Evolutionary conservation across 2,113 vertebrate species (phyloP).

Genomic region (Scomber japonicus): DNA sequence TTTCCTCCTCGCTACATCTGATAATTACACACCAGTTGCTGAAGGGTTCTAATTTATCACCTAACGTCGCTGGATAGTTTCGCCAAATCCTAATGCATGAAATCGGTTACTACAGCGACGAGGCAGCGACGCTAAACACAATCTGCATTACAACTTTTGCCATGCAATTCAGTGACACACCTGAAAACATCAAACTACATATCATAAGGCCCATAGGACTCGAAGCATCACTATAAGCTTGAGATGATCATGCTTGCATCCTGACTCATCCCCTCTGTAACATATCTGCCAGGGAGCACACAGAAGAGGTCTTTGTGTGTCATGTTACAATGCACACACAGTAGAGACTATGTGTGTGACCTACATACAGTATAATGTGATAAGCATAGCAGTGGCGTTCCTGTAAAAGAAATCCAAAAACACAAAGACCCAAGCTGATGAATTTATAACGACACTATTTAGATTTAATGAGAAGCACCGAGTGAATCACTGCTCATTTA

Average conservation of each 20-base stretch:
- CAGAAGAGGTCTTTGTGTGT: conserved; percentile 54
- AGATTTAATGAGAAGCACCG: neutral
- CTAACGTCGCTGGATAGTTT: neutral
- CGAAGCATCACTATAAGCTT: neutral
- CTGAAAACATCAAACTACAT: neutral
- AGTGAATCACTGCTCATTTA: neutral
- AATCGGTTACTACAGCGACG: too few species aligned
- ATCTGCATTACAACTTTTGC: neutral
- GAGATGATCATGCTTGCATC: conserved; percentile 1
- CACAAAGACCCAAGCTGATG: neutral
- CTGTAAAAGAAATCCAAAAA: neutral
- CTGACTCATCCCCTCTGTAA: conserved; percentile 32
- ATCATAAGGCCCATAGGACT: neutral
- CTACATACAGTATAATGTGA: conserved; percentile 33
- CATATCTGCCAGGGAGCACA: conserved; percentile 30
- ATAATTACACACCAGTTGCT: neutral
- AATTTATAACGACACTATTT: neutral
- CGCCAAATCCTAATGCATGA: neutral
- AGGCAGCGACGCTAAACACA: neutral
- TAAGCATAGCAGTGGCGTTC: neutral
- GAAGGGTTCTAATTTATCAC: neutral
- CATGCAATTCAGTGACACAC: too few species aligned
- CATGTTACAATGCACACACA: conserved; percentile 43
- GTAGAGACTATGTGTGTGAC: conserved; percentile 20
- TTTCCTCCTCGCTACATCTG: neutral